phyloP scores from a whole-genome alignment of 1,140 invertebrate species.

The Hypsibius dujardini region DNA sequence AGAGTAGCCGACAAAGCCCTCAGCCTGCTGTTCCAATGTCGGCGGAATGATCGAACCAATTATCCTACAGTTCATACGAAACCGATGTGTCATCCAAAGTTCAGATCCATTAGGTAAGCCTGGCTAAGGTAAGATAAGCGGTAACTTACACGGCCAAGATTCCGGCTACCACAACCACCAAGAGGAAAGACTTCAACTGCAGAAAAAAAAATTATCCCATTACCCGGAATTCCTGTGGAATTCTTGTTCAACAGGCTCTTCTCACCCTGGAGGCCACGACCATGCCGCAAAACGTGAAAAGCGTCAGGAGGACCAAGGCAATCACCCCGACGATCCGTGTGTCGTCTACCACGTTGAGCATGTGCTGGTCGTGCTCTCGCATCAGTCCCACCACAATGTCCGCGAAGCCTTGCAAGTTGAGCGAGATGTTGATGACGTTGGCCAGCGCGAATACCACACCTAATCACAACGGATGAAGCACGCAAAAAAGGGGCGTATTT shows the following conservation, averaged over 20 bases:
- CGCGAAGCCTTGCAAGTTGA: constrained; percentile 96
- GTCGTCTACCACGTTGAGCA: constrained; percentile 39
- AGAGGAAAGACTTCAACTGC: constrained; percentile 67
- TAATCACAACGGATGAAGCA: too few relatives aligned
- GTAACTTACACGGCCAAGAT: constrained; percentile 36
- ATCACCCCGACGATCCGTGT: constrained; percentile 53
- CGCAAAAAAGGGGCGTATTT: too few relatives aligned
- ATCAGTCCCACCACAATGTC: constrained; percentile 51
- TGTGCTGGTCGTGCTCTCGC: neutral
- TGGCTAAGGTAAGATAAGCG: too few relatives aligned
- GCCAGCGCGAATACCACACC: constrained; percentile 91
- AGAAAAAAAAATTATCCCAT: too few relatives aligned
- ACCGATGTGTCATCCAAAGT: constrained; percentile 40
- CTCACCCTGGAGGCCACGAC: constrained; percentile 33
- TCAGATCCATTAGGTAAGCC: too few relatives aligned
- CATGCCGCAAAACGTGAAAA: constrained; percentile 74
- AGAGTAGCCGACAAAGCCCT: constrained; percentile 32
- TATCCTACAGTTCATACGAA: constrained; percentile 40
- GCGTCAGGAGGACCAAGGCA: constrained; percentile 53
- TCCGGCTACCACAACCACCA: constrained; percentile 68
- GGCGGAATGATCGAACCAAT: constrained; percentile 48
- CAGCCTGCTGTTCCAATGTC: constrained; percentile 28
- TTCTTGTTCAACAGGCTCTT: constrained; percentile 23
- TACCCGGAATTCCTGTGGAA: too few relatives aligned
- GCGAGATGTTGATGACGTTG: constrained; percentile 82